A percentile compares a stretch with the other conserved stretches of the same genome.
These are phyloP conservation scores for Macrotus californicus DNA, from an alignment of 2,113 vertebrate species.

Conservation along the genomic window DNA sequence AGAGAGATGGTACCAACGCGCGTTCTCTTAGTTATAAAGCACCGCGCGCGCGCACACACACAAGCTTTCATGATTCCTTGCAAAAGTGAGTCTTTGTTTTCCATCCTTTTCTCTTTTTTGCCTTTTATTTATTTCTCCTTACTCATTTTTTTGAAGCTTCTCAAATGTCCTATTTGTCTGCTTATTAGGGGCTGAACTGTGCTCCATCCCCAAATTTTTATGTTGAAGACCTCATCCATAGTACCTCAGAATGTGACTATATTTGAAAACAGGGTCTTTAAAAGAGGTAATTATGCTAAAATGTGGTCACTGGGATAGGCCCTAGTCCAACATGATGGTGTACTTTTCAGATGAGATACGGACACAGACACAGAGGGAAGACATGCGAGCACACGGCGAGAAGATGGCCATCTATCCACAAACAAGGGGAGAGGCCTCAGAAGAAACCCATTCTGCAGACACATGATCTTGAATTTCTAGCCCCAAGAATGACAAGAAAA, in stretches of 20 bases:
- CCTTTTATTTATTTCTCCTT: background rate
- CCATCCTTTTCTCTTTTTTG: background rate
- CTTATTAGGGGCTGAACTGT: background rate
- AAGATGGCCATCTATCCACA: accelerated
- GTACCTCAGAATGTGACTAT: background rate
- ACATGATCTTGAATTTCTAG: background rate
- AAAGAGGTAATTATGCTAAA: background rate
- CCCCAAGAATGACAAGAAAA: background rate
- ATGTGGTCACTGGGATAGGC: background rate
- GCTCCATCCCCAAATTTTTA: background rate
- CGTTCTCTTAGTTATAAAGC: background rate
- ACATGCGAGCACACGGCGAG: background rate
- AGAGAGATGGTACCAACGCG: background rate
- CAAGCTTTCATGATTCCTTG: background rate
- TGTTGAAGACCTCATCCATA: background rate
- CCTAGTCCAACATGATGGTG: background rate
- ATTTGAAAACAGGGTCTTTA: background rate
- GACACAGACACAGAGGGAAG: background rate
- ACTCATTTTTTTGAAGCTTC: background rate
- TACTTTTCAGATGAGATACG: background rate
- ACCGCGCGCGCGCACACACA: no score
- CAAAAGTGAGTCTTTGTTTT: background rate
- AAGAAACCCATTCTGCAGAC: background rate
- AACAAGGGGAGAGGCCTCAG: background rate
- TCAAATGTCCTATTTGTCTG: background rate